A percentile compares a stretch with the other conserved stretches of the same genome.
These are phyloP conservation scores for Brachystomella parvula DNA, from an alignment of 1,140 invertebrate genomes.

Conservation along the genomic window DNA sequence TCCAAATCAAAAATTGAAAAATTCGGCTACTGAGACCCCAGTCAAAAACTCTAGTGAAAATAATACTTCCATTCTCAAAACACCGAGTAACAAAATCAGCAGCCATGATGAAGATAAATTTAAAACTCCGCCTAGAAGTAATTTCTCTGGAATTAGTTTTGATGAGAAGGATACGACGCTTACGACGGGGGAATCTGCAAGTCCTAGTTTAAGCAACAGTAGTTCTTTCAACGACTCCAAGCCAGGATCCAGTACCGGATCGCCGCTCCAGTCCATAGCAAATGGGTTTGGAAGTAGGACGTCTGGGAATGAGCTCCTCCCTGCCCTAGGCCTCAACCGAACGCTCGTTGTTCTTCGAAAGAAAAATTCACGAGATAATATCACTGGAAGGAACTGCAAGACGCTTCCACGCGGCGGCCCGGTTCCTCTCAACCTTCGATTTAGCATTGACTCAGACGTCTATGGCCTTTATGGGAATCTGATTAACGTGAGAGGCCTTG, in stretches of 20 bases:
- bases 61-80: neutral
- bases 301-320: neutral
- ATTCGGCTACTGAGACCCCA: no score
- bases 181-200: neutral
- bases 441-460: constrained; percentile 58
- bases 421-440: constrained; percentile 45
- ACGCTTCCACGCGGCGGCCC: constrained; percentile 61
- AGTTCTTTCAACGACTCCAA: constrained; percentile 13
- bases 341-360: constrained; percentile 36
- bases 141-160: constrained; percentile 5
- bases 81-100: neutral
- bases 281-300: constrained; percentile 6
- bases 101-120: neutral
- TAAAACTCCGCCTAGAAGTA: constrained; percentile 8
- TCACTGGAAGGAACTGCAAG: constrained; percentile 58
- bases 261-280: neutral
- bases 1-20: no score
- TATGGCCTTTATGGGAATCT: constrained; percentile 82
- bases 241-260: neutral
- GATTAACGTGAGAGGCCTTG: constrained; percentile 79
- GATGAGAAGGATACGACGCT: constrained; percentile 10
- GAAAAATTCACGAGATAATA: constrained; percentile 34
- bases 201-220: neutral
- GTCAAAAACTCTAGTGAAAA: neutral
- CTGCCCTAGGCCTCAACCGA: constrained; percentile 18